These are phyloP conservation scores for Polydrusus tereticollis DNA, from an alignment of 2,888 invertebrate genomes.

Conservation along the genomic window DNA sequence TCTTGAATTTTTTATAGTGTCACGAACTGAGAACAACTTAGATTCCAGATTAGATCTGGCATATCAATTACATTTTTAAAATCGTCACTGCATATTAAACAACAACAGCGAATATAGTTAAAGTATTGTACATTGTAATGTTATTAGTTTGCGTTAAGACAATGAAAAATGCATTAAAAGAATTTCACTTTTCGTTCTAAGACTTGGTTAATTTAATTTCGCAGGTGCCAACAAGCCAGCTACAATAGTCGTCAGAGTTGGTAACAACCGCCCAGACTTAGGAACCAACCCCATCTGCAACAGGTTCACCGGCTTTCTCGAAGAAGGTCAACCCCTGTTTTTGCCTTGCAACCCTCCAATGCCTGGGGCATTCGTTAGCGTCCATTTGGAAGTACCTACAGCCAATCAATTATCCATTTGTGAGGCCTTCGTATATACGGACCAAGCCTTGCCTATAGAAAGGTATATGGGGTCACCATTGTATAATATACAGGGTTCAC, in stretches of 20 bases:
- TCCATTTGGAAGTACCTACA: conserved; percentile 83
- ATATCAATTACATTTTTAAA: not conserved
- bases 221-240: conserved; percentile 83
- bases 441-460: conserved; percentile 91
- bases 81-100: not conserved
- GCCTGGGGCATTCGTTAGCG: conserved; percentile 95
- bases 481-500: too few species aligned
- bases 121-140: too few species aligned
- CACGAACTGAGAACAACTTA: conserved; percentile 1
- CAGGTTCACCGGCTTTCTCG: conserved; percentile 86
- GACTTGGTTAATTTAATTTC: not conserved
- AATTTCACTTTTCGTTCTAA: not conserved
- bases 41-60: not conserved
- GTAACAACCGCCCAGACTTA: conserved; percentile 92
- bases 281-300: conserved; percentile 94
- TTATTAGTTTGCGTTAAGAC: not conserved
- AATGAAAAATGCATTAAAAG: not conserved
- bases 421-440: conserved; percentile 94
- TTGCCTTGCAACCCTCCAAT: conserved; percentile 94
- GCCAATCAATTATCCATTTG: conserved; percentile 89
- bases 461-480: too few species aligned
- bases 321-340: conserved; percentile 92
- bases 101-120: too few species aligned
- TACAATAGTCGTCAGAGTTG: conserved; percentile 89
- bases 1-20: not conserved